Conservation (phyloP, 92 coral and sea anemone genomes). For the Zoanthus sansibaricus region DNA sequence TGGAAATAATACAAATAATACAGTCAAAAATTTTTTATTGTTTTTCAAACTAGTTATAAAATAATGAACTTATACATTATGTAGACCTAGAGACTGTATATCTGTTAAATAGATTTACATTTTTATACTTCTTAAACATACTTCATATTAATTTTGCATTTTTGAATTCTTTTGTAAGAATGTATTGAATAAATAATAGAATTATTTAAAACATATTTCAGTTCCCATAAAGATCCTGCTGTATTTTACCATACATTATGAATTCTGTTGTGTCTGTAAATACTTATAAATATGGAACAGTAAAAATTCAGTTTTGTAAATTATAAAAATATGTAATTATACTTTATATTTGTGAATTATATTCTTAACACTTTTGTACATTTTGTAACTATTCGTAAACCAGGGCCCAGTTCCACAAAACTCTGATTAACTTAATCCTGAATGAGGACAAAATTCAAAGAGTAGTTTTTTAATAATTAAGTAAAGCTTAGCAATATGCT, state of each 20-base stretch:
- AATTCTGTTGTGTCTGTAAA: background rate
- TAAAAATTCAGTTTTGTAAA: background rate
- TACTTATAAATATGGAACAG: background rate
- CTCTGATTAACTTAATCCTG: no score
- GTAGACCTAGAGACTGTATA: background rate
- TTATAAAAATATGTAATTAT: background rate
- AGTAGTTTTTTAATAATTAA: no score
- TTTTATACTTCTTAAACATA: no score
- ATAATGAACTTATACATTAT: no score
- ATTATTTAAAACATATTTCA: no score
- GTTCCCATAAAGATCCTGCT: background rate
- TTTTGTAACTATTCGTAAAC: background rate
- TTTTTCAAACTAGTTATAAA: no score
- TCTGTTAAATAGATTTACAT: background rate
- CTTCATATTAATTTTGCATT: background rate
- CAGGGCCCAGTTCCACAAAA: background rate
- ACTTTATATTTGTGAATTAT: background rate
- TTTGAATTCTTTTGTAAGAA: background rate
- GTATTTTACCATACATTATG: background rate
- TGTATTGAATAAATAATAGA: no score
- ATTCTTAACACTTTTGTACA: background rate
- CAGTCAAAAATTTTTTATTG: background rate
- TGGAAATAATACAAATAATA: no score
- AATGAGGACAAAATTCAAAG: no score
- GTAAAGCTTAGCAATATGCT: background rate